Evolutionary conservation across 2,888 invertebrate species (phyloP).

Genomic region (Acronicta alni): DNA sequence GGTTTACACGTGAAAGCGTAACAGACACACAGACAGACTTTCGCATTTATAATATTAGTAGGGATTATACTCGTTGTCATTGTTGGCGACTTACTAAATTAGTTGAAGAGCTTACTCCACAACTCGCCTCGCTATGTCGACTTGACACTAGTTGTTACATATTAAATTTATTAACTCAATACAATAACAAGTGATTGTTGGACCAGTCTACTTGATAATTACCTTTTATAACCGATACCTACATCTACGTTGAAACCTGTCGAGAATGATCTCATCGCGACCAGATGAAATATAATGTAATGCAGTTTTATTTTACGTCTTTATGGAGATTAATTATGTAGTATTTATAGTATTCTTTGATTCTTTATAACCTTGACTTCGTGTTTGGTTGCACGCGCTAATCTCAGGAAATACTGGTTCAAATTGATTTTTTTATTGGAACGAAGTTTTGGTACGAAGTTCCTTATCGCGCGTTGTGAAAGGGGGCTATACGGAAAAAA

Average conservation of each 20-base stretch:
- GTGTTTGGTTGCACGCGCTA: neutral
- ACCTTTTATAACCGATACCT: constrained; percentile 25
- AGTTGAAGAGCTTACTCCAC: neutral
- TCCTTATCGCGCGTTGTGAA: too few relatives aligned
- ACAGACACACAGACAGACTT: too few relatives aligned
- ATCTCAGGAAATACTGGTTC: too few relatives aligned
- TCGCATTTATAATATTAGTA: too few relatives aligned
- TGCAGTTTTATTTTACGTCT: constrained; percentile 19
- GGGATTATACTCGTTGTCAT: too few relatives aligned
- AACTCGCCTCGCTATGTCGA: neutral
- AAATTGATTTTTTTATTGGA: too few relatives aligned
- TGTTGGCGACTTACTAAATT: neutral
- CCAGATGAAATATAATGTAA: constrained; percentile 8
- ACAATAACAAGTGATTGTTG: constrained; percentile 18
- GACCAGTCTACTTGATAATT: constrained; percentile 34
- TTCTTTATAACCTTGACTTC: neutral
- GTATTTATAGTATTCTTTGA: neutral
- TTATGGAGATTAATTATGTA: constrained; percentile 8
- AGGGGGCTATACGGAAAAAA: too few relatives aligned
- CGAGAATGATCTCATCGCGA: constrained; percentile 31
- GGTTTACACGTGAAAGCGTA: too few relatives aligned
- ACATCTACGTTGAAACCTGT: constrained; percentile 28
- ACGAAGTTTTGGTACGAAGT: too few relatives aligned
- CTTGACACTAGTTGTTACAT: neutral
- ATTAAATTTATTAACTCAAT: neutral